Conservation (phyloP, 1,140 invertebrate species). For the Phenacoccus solenopsis region DNA sequence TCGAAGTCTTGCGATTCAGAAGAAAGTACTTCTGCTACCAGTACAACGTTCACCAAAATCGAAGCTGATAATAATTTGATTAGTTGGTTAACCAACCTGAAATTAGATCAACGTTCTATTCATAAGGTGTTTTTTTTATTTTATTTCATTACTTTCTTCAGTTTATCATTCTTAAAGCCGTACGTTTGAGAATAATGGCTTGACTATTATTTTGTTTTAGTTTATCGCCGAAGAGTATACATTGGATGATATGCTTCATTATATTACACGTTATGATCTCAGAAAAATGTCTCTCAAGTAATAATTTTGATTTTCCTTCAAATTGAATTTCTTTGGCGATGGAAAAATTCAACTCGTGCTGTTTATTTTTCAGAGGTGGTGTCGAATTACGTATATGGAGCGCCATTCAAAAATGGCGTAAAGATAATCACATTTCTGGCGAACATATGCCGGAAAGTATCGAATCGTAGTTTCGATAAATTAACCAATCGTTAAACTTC, state of each 20-base stretch:
- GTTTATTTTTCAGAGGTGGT: slow-evolving; percentile 38
- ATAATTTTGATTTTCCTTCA: slow-evolving; percentile 26
- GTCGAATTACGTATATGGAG: slow-evolving; percentile 46
- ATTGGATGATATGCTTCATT: slow-evolving; percentile 58
- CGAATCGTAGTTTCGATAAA: too few species aligned
- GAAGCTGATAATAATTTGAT: slow-evolving; percentile 36
- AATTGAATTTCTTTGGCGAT: background rate
- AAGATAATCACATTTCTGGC: slow-evolving; percentile 23
- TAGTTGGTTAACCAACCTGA: slow-evolving; percentile 44
- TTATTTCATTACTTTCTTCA: slow-evolving; percentile 7
- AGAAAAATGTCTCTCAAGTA: slow-evolving; percentile 56
- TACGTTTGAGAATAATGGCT: slow-evolving; percentile 22
- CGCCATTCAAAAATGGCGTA: slow-evolving; percentile 37
- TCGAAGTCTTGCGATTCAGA: background rate
- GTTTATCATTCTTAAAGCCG: slow-evolving; percentile 10
- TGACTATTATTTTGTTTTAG: slow-evolving; percentile 35
- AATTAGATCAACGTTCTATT: slow-evolving; percentile 43
- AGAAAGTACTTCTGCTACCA: background rate
- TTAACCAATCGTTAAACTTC: too few species aligned
- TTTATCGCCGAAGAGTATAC: slow-evolving; percentile 63
- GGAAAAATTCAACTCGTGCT: slow-evolving; percentile 15
- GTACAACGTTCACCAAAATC: background rate
- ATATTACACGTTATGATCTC: slow-evolving; percentile 63
- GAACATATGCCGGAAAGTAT: background rate
- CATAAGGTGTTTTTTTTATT: slow-evolving; percentile 37